These are phyloP conservation scores for Orchesella cincta DNA, from an alignment of 1,140 invertebrate species.

Conservation along the genomic window DNA sequence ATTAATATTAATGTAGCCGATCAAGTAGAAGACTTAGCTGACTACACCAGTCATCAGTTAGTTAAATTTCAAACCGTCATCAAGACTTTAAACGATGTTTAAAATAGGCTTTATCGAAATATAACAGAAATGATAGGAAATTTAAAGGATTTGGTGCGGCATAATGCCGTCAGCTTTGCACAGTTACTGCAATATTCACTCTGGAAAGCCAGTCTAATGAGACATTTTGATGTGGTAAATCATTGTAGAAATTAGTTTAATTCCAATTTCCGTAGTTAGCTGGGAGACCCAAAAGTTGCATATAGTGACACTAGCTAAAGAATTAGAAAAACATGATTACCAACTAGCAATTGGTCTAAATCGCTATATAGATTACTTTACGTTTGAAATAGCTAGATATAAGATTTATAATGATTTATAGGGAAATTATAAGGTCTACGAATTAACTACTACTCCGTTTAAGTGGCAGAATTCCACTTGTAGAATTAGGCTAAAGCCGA, in stretches of 20 bases:
- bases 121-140: neutral
- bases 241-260: neutral
- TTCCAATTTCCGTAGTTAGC: neutral
- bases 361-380: neutral
- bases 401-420: neutral
- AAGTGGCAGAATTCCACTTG: neutral
- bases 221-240: neutral
- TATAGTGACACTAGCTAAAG: neutral
- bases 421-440: neutral
- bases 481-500: neutral
- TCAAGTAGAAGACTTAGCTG: neutral
- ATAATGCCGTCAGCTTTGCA: neutral
- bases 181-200: neutral
- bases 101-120: neutral
- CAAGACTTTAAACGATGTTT: neutral
- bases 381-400: neutral
- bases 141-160: neutral
- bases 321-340: neutral
- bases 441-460: neutral
- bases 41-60: neutral
- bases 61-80: neutral
- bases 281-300: neutral
- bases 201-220: neutral
- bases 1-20: neutral
- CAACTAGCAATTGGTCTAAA: neutral